Evolutionary conservation across 2,888 invertebrate genomes (phyloP).

Genomic region (Dolomedes plantarius): DNA sequence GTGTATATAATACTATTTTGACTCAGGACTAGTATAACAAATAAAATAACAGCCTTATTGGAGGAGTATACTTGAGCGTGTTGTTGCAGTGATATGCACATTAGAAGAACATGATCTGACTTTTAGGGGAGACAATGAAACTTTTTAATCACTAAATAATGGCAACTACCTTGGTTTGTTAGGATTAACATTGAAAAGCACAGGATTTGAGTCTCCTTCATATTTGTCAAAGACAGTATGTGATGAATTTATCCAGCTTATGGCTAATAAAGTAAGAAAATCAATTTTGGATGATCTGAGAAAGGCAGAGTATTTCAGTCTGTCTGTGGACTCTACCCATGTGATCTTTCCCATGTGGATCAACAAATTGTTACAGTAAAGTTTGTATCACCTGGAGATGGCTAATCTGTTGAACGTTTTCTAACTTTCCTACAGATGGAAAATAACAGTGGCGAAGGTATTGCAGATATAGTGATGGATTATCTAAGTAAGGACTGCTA

Average conservation of each 20-base stretch:
- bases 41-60: constrained; percentile 11
- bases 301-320: constrained; percentile 71
- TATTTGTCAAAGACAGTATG: constrained; percentile 4
- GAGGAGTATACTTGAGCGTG: not conserved
- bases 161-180: constrained; percentile 74
- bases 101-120: constrained; percentile 74
- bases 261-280: constrained; percentile 38
- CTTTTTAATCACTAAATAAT: constrained; percentile 73
- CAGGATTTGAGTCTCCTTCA: constrained; percentile 3
- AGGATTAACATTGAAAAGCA: constrained; percentile 58
- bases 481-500: not conserved
- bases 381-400: not conserved
- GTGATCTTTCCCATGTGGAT: constrained; percentile 47
- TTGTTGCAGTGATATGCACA: not conserved
- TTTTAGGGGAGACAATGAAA: constrained; percentile 74
- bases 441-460: not conserved
- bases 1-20: no score
- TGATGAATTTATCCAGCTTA: constrained; percentile 14
- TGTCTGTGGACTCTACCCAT: constrained; percentile 73
- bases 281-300: no score
- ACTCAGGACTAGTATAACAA: no score
- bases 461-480: no score
- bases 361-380: constrained; percentile 28
- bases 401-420: constrained; percentile 3
- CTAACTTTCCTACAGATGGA: not conserved